Percentiles rank a stretch among this genome's conserved stretches.
Evolutionary conservation across 2,113 vertebrate species (phyloP).

Genomic region (Clarias magur): DNA sequence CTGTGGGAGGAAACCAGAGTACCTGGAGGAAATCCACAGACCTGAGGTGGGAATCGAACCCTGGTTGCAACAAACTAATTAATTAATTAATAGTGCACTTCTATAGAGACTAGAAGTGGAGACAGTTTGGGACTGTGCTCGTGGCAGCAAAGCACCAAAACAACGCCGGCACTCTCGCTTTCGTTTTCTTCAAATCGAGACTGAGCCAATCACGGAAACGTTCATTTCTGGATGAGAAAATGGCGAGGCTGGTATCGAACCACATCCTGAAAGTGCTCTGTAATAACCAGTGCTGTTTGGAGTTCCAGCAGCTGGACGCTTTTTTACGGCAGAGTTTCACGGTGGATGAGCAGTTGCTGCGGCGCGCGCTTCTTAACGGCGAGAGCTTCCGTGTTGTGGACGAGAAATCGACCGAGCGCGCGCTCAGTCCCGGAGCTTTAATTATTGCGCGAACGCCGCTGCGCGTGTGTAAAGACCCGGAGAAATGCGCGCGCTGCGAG

Average conservation of each 20-base stretch:
- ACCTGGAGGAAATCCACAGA: no score
- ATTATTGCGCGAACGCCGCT: conserved; percentile 30
- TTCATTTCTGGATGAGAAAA: neutral
- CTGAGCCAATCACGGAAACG: neutral
- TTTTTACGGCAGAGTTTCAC: neutral
- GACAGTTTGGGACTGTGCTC: neutral
- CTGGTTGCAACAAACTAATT: neutral
- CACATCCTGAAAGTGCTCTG: neutral
- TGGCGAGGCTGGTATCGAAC: neutral
- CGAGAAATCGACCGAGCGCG: no score
- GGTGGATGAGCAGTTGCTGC: neutral
- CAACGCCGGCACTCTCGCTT: neutral
- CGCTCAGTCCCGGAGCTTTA: neutral
- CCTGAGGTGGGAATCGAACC: no score
- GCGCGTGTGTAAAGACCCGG: conserved; percentile 24
- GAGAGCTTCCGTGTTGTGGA: neutral
- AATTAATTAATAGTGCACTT: neutral
- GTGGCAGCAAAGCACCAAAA: neutral
- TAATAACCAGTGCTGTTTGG: conserved; percentile 19
- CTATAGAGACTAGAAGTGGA: neutral
- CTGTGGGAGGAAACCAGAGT: no score
- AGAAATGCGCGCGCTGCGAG: neutral
- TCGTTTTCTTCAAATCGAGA: conserved; percentile 20
- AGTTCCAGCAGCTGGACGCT: neutral
- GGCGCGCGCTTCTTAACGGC: neutral